Base-by-base conservation (phyloP, 2,797 vertebrate genomes). In the Chrosomus eos region DNA sequence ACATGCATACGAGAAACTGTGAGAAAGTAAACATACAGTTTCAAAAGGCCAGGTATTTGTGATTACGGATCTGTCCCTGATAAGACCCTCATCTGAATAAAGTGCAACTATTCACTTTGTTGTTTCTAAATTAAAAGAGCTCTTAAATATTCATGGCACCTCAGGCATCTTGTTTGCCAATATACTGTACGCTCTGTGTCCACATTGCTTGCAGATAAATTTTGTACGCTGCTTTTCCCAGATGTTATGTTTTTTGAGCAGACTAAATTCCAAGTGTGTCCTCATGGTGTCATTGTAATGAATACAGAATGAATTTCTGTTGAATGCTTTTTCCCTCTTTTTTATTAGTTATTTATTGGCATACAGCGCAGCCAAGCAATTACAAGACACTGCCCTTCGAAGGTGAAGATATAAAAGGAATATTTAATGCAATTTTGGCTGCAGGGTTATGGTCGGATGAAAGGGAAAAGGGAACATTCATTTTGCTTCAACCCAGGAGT, bases 1-100 rank as follows among this genome's bases (percentile, higher is more conserved):
- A 79, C 38, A 64, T 53, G 38, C 21, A 78, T 33, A 48, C 28
- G 21, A 48, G 53, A 88, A 89, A 91, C 91, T 90, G 87, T 77
- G 73, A 85, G 83, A 90, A 81, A 88, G 93, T 89, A 92, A 92
- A 72, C 45, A 73, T 82, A 80, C 55, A 81, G 78, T 58, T 71
- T 81, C 81, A 7, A 26, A 45, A 43, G 79, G 75, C 40, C 36
- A 58, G 81, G 19, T 80, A 80, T 74, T 45, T 68, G n/a, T 78
- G 68, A 62, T 38, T 66, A 33, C 28, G 53, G 13, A 45, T 81
- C 14, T 31, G 6, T 58, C 36, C 48, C 53, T 64, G 33, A 75
- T 85, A 55, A 82, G 43, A 55, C 45, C 4, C 18, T 64, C 14
- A 31, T 80, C 31, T 28, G 23, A 62, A 23, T 79, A 40, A 83